Evolutionary conservation across 1,140 invertebrate species (phyloP).

Genomic region (Samia ricini): DNA sequence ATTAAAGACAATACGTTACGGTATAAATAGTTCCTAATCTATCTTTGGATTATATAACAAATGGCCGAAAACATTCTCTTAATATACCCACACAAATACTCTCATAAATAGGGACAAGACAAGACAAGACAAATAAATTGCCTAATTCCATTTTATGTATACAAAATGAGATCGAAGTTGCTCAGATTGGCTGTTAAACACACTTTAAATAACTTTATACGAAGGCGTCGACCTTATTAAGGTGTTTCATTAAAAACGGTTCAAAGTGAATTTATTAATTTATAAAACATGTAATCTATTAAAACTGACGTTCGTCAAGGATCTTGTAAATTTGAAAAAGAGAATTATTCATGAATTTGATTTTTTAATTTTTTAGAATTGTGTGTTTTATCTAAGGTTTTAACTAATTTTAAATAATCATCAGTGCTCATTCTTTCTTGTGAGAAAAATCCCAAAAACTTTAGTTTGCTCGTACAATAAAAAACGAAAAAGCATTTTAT

Average conservation of each 20-base stretch:
- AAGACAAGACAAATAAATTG: conserved; percentile 67
- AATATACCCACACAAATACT: conserved; percentile 41
- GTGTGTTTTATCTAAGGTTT: not conserved
- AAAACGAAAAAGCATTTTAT: too few species aligned
- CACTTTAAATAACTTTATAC: conserved; percentile 51
- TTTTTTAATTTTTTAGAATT: not conserved
- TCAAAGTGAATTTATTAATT: conserved; percentile 28
- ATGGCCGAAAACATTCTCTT: conserved; percentile 29
- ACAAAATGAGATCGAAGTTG: conserved; percentile 53
- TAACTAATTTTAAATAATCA: not conserved
- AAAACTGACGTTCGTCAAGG: not conserved
- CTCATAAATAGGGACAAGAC: conserved; percentile 41
- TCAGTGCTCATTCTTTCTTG: not conserved
- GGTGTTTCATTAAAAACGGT: conserved; percentile 41
- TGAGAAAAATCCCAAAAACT: not conserved
- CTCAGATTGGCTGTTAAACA: conserved; percentile 50
- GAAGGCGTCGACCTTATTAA: conserved; percentile 49
- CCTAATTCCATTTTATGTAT: conserved; percentile 61
- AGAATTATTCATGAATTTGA: not conserved
- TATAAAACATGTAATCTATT: not conserved
- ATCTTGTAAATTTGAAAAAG: not conserved
- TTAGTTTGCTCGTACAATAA: too few species aligned
- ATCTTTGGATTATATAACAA: conserved; percentile 27
- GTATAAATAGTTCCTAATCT: conserved; percentile 23
- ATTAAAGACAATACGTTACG: conserved; percentile 9